Percentiles rank a stretch among this genome's conserved stretches.
Evolutionary conservation across 2,113 vertebrate species (phyloP).

Genomic region (Cyprinus carpio): DNA sequence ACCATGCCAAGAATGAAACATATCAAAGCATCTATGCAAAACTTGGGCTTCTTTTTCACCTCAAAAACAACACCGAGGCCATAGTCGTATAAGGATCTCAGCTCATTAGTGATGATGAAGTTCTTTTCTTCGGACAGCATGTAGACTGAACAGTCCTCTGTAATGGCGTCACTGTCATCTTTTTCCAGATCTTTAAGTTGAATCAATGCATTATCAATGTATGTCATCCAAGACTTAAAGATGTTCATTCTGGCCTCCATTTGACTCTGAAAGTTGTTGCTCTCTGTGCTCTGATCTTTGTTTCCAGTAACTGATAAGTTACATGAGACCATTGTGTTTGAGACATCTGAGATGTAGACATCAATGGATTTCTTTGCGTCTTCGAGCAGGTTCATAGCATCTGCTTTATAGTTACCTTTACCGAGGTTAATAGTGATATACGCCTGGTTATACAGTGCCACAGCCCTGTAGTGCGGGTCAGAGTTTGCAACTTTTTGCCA

Average conservation of each 20-base stretch:
- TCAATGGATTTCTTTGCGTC: not conserved
- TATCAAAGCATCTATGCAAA: not conserved
- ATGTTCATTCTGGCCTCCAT: slow-evolving; percentile 47
- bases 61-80: not conserved
- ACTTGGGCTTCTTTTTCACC: not conserved
- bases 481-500: not conserved
- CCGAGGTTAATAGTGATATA: not conserved
- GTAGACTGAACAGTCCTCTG: not conserved
- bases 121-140: not conserved
- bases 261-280: slow-evolving; percentile 45
- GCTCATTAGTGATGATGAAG: not conserved
- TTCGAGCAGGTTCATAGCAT: not conserved
- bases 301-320: not conserved
- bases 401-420: not conserved
- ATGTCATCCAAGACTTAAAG: slow-evolving; percentile 33
- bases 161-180: not conserved
- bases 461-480: not conserved
- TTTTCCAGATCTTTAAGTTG: not conserved
- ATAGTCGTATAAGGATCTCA: not conserved
- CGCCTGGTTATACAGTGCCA: not conserved
- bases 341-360: not conserved
- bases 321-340: slow-evolving; percentile 4
- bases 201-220: not conserved
- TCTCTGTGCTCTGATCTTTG: not conserved
- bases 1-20: not conserved